Base-by-base conservation (phyloP, 2,888 invertebrate genomes). In the Anorthoa munda region DNA sequence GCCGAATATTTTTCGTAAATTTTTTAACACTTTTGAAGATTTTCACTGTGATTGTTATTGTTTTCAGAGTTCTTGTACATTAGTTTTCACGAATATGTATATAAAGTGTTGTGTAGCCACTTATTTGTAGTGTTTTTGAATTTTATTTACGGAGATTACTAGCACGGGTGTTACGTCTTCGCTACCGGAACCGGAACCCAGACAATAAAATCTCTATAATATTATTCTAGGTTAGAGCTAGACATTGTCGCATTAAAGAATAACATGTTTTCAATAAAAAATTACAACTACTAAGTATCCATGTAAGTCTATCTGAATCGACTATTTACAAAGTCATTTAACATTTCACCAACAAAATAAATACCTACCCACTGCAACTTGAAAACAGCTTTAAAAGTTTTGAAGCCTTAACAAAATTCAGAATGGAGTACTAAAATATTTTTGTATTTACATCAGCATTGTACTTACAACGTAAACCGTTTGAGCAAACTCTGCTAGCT, bases 391-490 rank as follows among this genome's bases (percentile, higher is more conserved):
- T 83, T 73, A 72, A 65, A 72, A 82, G 80, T 79, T 80, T 79
- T 58, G 56, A 86, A 73, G 81, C 72, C 75, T 75, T 79, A 61
- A 75, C 71, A 66, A 85, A 83, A 78, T 77, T 76, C 31, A 15
- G 69, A 78, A 83, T 59, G 66, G 66, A 61, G 73, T 66, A 83
- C 69, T 81, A 74, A 78, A 84, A 84, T 81, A 81, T 81, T 84
- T 84, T 69, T 67, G 72, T 82, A 82, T 82, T 87, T 85, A 74
- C 79, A 72, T 78, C 72, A 31, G 66, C 76, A 66, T 87, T 83
- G 79, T 87, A 82, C 66, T 82, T 72, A 77, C 77, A 81, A 78
- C 75, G 77, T 81, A 87, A 87, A 86, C 77, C 76, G 77, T 86
- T 86, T 77, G 81, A 75, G 64, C 66, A 81, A 86, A 86, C 77